Evolutionary conservation across 2,113 vertebrate genomes (phyloP).

Genomic region (Coptodon bakossiorum): DNA sequence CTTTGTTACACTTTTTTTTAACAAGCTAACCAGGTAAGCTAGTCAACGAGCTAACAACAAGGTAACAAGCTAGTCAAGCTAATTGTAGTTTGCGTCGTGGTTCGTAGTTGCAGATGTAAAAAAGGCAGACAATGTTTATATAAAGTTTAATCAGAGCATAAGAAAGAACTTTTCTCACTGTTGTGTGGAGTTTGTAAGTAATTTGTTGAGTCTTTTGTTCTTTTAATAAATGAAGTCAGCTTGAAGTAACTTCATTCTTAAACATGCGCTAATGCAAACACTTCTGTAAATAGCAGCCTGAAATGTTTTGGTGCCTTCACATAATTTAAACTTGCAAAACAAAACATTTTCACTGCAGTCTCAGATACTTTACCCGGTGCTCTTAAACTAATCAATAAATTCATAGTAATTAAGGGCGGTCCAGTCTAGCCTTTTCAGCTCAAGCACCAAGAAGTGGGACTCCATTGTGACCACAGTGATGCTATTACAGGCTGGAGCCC

Average conservation of each 20-base stretch:
- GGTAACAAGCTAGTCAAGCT: fast-evolving
- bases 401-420: constrained; percentile 51
- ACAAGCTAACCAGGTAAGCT: background rate
- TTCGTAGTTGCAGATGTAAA: background rate
- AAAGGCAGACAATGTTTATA: background rate
- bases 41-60: background rate
- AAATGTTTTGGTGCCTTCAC: background rate
- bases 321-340: background rate
- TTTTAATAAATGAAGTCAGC: background rate
- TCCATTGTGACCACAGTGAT: constrained; percentile 61
- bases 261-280: background rate
- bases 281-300: background rate
- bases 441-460: constrained; percentile 63
- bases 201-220: background rate
- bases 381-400: constrained; percentile 51
- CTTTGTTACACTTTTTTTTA: background rate
- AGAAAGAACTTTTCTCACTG: background rate
- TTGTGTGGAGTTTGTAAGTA: background rate
- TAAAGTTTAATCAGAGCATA: background rate
- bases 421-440: constrained; percentile 53
- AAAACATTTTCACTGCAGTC: background rate
- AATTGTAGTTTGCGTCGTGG: background rate
- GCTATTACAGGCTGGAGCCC: constrained; percentile 59
- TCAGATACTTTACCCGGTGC: background rate
- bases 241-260: background rate